Conservation (phyloP, 2,113 vertebrate genomes). For the Apeltes quadracus region DNA sequence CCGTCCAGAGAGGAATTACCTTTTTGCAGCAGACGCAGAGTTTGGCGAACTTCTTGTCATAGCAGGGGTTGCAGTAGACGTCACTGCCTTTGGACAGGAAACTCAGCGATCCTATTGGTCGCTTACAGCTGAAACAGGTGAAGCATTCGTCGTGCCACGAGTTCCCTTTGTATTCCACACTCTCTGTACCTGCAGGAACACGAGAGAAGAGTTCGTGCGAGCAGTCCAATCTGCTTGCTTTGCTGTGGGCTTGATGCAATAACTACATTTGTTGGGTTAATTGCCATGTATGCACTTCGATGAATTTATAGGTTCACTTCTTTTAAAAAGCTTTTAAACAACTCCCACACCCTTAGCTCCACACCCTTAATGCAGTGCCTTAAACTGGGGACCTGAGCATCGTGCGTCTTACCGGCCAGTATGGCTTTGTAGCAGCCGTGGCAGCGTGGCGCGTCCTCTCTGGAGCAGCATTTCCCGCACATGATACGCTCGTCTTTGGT, state of each 20-base stretch:
- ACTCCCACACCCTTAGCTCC: background rate
- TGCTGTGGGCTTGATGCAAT: background rate
- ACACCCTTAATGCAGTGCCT: background rate
- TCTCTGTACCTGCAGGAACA: conserved; percentile 85
- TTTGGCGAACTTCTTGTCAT: conserved; percentile 94
- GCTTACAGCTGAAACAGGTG: conserved; percentile 90
- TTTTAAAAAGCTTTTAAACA: background rate
- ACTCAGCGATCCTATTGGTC: conserved; percentile 90
- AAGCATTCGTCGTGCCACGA: conserved; percentile 96
- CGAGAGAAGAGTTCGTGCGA: background rate
- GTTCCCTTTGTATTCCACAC: conserved; percentile 94
- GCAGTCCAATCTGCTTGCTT: background rate
- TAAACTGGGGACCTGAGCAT: background rate
- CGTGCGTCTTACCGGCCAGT: conserved; percentile 81
- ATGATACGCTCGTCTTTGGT: conserved; percentile 91
- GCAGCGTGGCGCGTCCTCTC: conserved; percentile 88
- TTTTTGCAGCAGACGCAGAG: conserved; percentile 93
- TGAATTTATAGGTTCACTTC: background rate
- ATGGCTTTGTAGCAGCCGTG: conserved; percentile 94
- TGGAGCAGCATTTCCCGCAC: conserved; percentile 90
- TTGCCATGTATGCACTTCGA: background rate
- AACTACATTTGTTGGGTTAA: background rate
- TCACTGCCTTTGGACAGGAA: conserved; percentile 93
- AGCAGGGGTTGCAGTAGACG: conserved; percentile 90
- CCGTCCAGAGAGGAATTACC: conserved; percentile 63